phyloP scores from a whole-genome alignment of 2,113 vertebrate species.

The Taxidea taxus region DNA sequence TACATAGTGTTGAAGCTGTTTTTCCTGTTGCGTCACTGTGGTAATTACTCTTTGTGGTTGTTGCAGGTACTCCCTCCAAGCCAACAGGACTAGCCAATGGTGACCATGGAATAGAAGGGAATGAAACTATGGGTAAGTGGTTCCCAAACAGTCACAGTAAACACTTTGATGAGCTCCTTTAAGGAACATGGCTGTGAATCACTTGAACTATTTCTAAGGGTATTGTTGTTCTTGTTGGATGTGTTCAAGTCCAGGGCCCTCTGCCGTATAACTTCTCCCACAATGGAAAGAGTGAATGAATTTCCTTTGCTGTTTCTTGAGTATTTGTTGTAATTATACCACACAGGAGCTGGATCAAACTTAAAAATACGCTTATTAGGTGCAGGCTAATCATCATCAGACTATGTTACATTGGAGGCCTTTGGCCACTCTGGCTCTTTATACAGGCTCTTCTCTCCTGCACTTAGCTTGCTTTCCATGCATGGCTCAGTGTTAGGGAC shows the following conservation, averaged over 20 bases:
- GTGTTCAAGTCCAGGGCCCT: neutral
- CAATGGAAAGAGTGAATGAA: neutral
- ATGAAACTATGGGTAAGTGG: conserved; percentile 73
- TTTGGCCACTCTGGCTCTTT: neutral
- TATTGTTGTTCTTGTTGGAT: neutral
- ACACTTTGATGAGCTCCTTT: neutral
- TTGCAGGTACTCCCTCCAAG: conserved; percentile 79
- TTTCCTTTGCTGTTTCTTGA: neutral
- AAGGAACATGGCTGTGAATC: neutral
- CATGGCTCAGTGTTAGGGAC: neutral
- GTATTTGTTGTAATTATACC: neutral
- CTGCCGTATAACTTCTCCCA: neutral
- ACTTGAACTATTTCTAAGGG: neutral
- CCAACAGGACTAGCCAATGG: conserved; percentile 88
- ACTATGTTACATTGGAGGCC: neutral
- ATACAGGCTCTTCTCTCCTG: neutral
- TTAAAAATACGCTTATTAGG: neutral
- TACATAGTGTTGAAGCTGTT: neutral
- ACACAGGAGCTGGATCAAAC: neutral
- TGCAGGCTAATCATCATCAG: neutral
- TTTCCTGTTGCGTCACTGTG: neutral
- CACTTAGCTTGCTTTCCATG: neutral
- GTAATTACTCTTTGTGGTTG: conserved; percentile 32
- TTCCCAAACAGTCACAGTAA: neutral
- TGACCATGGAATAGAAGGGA: conserved; percentile 85